Base-by-base conservation (phyloP, 2,888 invertebrate genomes). In the Pyrrhopygopsis socrates region DNA sequence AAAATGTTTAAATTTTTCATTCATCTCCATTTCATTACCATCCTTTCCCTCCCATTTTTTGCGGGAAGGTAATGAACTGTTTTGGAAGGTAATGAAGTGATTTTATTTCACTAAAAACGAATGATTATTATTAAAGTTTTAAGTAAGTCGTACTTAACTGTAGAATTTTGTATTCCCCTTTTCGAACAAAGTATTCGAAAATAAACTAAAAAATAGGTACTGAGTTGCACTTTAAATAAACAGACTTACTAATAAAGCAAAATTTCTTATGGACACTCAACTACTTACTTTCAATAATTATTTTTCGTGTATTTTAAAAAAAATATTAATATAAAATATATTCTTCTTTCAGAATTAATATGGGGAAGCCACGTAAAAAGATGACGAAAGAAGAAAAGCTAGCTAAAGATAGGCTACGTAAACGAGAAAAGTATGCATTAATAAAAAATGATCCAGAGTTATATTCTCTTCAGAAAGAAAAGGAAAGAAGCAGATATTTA, bases 391-490 rank as follows among this genome's bases (percentile, higher is more conserved):
- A 67, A 67, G 67, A 67, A 34, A 34, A 20, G 38, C 38, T 67
- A 18, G 67, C 67, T 34, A 67, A 34, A 67, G 67, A 30, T 34
- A 30, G 67, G 15, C 6, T 67, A 34, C 34, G 34, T 34, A 30
- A 34, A 13, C 34, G 67, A 18, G 38, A 67, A 34, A 67, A 34
- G 67, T 81, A 74, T 41, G 73, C 50, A 27, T n/a, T 24, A 50
- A 81, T 78, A 27, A 83, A 83, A 74, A 22, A 27, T 30, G 68
- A 77, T 58, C 71, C 75, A 4, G 45, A 30, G 2, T 71, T 63
- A 73, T 77, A 78, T 38, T 58, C 73, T 11, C 9, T 65, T 29
- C 67, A 83, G 50, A 83, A 83, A 67, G 77, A 77, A 58, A 78
- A 83, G 41, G 78, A 83, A 73, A 45, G 54, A 20, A 45, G 45